A percentile compares a stretch with the other conserved stretches of the same genome.
phyloP scores from a whole-genome alignment of 2,888 invertebrate species.

The Drosophila borborema region DNA sequence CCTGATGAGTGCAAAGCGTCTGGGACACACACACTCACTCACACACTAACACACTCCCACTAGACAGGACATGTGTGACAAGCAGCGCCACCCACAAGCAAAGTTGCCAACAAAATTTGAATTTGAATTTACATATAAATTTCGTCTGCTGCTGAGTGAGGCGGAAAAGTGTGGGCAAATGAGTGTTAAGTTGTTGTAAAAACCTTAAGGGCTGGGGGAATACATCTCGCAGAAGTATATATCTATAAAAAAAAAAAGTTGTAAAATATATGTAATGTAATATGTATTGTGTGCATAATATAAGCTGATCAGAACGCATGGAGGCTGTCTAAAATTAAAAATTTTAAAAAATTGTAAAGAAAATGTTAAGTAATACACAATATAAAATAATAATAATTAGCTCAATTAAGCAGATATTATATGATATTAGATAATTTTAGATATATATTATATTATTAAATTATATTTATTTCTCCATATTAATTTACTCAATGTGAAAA shows the following conservation, averaged over 20 bases:
- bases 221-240: not conserved
- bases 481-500: too few species aligned
- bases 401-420: too few species aligned
- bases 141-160: constrained; percentile 58
- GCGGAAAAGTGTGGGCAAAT: constrained; percentile 45
- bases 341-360: too few species aligned
- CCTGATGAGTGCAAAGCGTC: constrained; percentile 76
- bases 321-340: too few species aligned
- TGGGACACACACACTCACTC: constrained; percentile 39
- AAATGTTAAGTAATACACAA: too few species aligned
- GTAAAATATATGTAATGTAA: not conserved
- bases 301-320: not conserved
- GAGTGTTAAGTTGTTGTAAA: constrained; percentile 20
- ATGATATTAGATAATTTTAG: too few species aligned
- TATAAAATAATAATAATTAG: too few species aligned
- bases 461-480: too few species aligned
- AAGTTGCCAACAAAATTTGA: constrained; percentile 33
- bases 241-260: not conserved
- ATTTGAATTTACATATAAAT: constrained; percentile 77
- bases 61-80: constrained; percentile 73
- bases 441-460: too few species aligned
- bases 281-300: not conserved
- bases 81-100: constrained; percentile 39
- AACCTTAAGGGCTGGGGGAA: not conserved
- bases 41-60: constrained; percentile 25